Evolutionary conservation across 2,888 invertebrate species (phyloP), one percentile per base, ranked within the genome.

Genomic region (Phyllotreta striolata): DNA sequence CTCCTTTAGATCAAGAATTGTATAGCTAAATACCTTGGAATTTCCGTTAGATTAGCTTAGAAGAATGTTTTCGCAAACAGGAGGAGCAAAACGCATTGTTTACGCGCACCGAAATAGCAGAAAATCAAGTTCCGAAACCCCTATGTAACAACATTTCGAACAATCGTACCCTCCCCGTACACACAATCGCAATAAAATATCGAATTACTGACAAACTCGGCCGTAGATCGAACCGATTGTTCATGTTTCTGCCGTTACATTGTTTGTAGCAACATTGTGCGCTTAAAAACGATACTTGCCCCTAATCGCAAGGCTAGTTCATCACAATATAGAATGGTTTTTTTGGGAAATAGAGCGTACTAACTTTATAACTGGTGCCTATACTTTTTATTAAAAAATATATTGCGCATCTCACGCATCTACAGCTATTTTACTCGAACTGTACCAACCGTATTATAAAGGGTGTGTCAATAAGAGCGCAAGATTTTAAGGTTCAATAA

Each of bases 61-160:
- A 66, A 62, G 62, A 64, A 39, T 57, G 62, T 62, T 58, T 24
- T 51, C 14, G 54, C 63, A 46, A 66, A 63, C 62, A 62, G 55
- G 14, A 66, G 49, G 56, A 68, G 63, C 47, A 51, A 59, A 46
- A 62, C 55, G 39, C 24, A 68, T 70, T 70, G 67, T 70, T 61
- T 68, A 66, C 66, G 68, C 66, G 67, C 63, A 68, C 65, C 24
- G 64, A 68, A 70, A 66, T 66, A 64, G 66, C 57, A 59, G 62
- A 63, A 64, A 67, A 70, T 70, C 68, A 70, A 68, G 66, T 70
- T 65, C 61, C 54, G 54, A 55, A 55, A 24, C 38, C 49, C 58
- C 13, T 57, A 55, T 56, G 60, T 14, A 55, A 59, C 62, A 66
- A 66, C 64, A 66, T 55, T 63, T 63, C 58, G 61, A 66, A 66